These are phyloP conservation scores for Vespertilio murinus DNA, from an alignment of 2,797 vertebrate genomes.

Conservation along the genomic window DNA sequence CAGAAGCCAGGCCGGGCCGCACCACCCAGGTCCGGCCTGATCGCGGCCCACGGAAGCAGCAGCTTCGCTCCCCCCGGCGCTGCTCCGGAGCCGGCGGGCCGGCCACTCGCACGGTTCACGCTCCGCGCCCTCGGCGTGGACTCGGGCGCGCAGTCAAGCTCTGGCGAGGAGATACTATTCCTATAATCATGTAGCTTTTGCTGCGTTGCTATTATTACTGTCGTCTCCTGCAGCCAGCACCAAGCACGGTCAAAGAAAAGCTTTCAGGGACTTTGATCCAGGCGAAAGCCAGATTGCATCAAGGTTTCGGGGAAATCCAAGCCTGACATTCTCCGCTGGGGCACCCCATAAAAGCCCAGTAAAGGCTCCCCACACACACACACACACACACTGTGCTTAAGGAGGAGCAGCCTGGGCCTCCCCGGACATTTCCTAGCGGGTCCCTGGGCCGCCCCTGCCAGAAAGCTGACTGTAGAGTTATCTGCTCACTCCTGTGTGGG, in stretches of 20 bases:
- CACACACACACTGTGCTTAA: background rate
- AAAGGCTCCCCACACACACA: too few relatives aligned
- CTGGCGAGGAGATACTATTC: background rate
- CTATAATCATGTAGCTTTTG: background rate
- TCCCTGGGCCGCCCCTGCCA: background rate
- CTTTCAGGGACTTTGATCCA: background rate
- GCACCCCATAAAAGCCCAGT: background rate
- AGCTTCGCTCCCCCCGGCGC: background rate
- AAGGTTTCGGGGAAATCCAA: background rate
- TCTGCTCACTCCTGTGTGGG: background rate
- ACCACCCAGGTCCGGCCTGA: background rate
- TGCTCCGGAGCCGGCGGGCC: background rate
- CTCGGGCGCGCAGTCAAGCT: background rate
- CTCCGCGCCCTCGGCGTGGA: background rate
- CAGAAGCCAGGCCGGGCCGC: background rate
- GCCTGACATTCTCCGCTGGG: background rate
- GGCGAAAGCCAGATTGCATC: background rate
- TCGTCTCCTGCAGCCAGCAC: background rate
- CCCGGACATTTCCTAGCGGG: background rate
- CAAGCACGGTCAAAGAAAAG: background rate
- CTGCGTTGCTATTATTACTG: background rate
- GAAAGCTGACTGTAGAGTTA: background rate
- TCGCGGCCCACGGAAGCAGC: fast-evolving
- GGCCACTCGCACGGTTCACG: background rate
- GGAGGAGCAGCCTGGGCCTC: background rate